Conservation (phyloP, 2,113 vertebrate genomes). For the Zosterops borbonicus region DNA sequence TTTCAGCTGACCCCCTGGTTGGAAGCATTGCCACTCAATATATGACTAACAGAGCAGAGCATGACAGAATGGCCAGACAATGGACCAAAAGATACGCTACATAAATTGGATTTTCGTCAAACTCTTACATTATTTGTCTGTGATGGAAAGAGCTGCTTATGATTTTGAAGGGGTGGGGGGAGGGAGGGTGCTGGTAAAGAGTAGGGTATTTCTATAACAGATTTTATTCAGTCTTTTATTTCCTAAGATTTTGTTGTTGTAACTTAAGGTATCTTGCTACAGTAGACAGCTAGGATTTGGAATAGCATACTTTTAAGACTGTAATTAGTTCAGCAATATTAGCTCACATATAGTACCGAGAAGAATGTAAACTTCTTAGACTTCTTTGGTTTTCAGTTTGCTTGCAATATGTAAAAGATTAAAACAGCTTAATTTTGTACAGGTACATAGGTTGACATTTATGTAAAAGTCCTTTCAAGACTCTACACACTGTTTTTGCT, state of each 20-base stretch:
- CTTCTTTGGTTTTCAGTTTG: slow-evolving; percentile 70
- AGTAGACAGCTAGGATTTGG: slow-evolving; percentile 85
- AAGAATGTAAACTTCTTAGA: slow-evolving; percentile 74
- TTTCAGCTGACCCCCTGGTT: slow-evolving; percentile 91
- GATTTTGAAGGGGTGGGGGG: slow-evolving; percentile 74
- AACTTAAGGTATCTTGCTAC: slow-evolving; percentile 94
- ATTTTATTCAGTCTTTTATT: slow-evolving; percentile 96
- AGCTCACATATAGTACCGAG: slow-evolving; percentile 72
- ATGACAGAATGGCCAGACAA: slow-evolving; percentile 96
- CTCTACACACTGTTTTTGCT: slow-evolving; percentile 45
- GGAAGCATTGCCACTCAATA: slow-evolving; percentile 97
- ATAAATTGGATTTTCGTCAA: slow-evolving; percentile 73
- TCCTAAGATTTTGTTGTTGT: slow-evolving; percentile 89
- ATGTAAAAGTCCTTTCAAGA: slow-evolving; percentile 70
- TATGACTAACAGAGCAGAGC: slow-evolving; percentile 96
- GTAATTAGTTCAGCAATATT: slow-evolving; percentile 76
- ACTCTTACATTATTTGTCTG: slow-evolving; percentile 72
- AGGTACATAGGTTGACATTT: slow-evolving; percentile 72
- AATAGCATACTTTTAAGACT: slow-evolving; percentile 75
- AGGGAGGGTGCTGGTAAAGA: slow-evolving; percentile 79
- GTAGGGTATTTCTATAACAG: slow-evolving; percentile 94
- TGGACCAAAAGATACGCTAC: slow-evolving; percentile 97
- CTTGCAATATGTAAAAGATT: slow-evolving; percentile 72
- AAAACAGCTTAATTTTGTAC: slow-evolving; percentile 77
- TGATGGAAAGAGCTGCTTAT: slow-evolving; percentile 84